These are phyloP conservation scores for Denticeps clupeoides DNA, from an alignment of 2,797 vertebrate species.

Conservation along the genomic window DNA sequence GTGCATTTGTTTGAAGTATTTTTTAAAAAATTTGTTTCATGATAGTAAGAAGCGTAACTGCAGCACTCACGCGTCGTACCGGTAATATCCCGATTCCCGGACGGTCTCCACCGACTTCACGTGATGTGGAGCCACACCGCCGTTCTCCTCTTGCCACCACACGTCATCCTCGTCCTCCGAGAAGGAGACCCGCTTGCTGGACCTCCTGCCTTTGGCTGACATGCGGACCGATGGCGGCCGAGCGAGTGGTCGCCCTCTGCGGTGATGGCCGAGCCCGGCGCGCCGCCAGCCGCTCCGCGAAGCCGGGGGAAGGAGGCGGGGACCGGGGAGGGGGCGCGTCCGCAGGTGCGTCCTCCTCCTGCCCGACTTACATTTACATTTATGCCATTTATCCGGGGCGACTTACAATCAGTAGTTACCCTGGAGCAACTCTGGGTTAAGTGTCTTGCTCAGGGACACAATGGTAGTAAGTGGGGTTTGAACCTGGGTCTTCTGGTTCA, in stretches of 20 bases:
- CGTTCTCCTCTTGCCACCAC: conserved; percentile 40
- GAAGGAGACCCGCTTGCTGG: conserved; percentile 27
- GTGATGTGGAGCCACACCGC: conserved; percentile 34
- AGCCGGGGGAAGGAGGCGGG: too few species aligned
- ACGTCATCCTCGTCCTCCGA: conserved; percentile 37
- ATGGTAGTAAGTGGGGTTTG: too few species aligned
- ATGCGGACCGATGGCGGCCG: conserved; percentile 17
- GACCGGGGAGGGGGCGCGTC: too few species aligned
- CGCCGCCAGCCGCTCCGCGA: too few species aligned
- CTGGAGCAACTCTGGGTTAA: too few species aligned
- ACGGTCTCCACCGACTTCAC: conserved; percentile 21
- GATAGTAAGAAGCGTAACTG: neutral
- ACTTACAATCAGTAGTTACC: neutral
- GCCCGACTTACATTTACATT: neutral
- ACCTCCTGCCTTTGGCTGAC: conserved; percentile 21
- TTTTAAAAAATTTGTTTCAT: neutral
- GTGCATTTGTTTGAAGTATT: too few species aligned
- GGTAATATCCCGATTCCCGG: conserved; percentile 23
- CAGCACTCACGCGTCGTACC: conserved; percentile 30
- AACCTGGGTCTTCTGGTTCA: too few species aligned
- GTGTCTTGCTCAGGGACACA: too few species aligned
- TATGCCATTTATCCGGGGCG: too few species aligned
- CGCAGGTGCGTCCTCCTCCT: neutral
- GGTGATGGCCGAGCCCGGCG: neutral
- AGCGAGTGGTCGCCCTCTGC: neutral